Percentiles rank a stretch among this genome's conserved stretches.
Conservation (phyloP, 2,888 invertebrate genomes). For the Epirrhoe tristata region DNA sequence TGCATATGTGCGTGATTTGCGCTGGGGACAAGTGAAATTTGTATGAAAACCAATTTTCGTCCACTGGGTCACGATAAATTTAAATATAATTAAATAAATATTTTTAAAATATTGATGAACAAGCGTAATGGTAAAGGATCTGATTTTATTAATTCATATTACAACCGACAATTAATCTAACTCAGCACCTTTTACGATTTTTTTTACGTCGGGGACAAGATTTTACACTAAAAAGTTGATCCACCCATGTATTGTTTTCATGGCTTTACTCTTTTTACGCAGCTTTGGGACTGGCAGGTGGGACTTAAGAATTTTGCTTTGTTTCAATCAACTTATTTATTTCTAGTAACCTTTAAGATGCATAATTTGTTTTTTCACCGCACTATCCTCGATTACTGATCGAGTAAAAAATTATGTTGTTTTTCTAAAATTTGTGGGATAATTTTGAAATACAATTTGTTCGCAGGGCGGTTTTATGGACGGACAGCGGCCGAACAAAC, state of each 20-base stretch:
- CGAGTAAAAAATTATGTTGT: not conserved
- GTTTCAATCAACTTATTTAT: not conserved
- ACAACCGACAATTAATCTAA: too few relatives aligned
- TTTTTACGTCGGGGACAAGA: too few relatives aligned
- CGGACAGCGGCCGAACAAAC: slow-evolving; percentile 83
- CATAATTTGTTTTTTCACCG: not conserved
- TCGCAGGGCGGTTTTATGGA: slow-evolving; percentile 80
- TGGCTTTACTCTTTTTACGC: slow-evolving; percentile 21
- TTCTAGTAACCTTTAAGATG: not conserved
- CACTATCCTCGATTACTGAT: not conserved
- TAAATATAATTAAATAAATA: too few relatives aligned
- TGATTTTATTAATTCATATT: too few relatives aligned
- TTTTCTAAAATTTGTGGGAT: not conserved
- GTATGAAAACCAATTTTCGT: too few relatives aligned
- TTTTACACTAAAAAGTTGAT: too few relatives aligned
- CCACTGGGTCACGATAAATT: too few relatives aligned
- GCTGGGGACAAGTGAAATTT: too few relatives aligned
- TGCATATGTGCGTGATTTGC: too few relatives aligned
- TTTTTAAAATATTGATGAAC: too few relatives aligned
- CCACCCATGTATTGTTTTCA: slow-evolving; percentile 11
- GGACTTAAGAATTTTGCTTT: slow-evolving; percentile 11
- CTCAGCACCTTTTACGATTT: too few relatives aligned
- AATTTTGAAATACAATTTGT: slow-evolving; percentile 13
- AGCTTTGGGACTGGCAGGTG: slow-evolving; percentile 27
- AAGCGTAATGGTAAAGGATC: too few relatives aligned